Percentiles rank a stretch among this genome's conserved stretches.
These are phyloP conservation scores for Calephelis perditalis DNA, from an alignment of 2,888 invertebrate genomes.

Conservation along the genomic window DNA sequence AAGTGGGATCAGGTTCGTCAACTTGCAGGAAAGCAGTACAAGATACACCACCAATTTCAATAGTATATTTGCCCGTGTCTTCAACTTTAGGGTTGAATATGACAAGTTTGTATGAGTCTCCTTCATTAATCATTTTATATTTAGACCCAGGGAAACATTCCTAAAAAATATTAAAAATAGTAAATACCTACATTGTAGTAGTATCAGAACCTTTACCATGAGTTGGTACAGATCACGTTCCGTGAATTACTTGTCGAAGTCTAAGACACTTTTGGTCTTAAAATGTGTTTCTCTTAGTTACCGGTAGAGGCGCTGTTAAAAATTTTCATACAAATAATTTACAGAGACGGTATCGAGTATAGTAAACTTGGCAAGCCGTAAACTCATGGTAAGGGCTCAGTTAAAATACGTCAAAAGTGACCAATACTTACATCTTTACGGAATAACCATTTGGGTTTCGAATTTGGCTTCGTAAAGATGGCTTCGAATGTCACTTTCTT, in stretches of 20 bases:
- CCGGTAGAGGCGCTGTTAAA: too few species aligned
- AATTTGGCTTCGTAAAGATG: conserved; percentile 97
- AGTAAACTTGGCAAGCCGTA: too few species aligned
- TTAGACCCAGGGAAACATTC: conserved; percentile 97
- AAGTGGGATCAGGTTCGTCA: conserved; percentile 96
- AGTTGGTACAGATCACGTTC: too few species aligned
- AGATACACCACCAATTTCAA: conserved; percentile 94
- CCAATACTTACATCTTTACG: conserved; percentile 90
- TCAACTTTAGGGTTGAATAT: conserved; percentile 95
- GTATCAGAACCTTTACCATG: too few species aligned
- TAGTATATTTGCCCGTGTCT: conserved; percentile 97
- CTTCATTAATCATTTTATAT: conserved; percentile 96
- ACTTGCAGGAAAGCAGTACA: conserved; percentile 96
- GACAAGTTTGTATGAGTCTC: conserved; percentile 92
- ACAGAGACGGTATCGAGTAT: too few species aligned
- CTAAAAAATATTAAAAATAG: conserved; percentile 56
- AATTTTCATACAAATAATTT: too few species aligned
- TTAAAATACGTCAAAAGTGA: too few species aligned
- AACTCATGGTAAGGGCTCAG: too few species aligned
- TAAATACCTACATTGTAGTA: not conserved
- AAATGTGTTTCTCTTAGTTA: too few species aligned
- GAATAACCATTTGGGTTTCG: conserved; percentile 94
- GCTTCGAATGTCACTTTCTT: conserved; percentile 96
- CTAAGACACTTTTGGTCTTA: too few species aligned
- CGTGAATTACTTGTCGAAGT: too few species aligned